Evolutionary conservation across 2,113 vertebrate genomes (phyloP).

Genomic region (Laterallus jamaicensis): DNA sequence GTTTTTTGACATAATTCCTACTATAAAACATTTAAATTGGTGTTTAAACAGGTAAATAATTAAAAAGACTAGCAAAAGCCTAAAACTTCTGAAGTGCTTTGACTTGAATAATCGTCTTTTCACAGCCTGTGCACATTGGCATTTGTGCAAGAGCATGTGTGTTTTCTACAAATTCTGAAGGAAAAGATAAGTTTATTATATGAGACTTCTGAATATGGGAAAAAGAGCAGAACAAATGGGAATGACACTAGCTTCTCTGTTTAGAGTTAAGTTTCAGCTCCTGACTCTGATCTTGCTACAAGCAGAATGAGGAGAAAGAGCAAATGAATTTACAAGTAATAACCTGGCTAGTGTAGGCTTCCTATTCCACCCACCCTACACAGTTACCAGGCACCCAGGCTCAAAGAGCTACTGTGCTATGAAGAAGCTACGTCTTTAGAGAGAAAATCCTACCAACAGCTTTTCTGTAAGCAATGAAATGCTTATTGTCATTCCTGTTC

Average conservation of each 20-base stretch:
- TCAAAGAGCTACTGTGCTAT: neutral
- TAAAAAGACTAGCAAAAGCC: neutral
- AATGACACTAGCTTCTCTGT: neutral
- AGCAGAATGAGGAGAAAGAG: neutral
- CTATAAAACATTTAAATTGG: neutral
- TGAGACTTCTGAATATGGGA: neutral
- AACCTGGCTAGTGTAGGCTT: neutral
- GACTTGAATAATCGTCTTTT: neutral
- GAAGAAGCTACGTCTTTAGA: neutral
- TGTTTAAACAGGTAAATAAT: neutral
- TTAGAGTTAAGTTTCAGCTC: neutral
- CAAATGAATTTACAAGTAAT: neutral
- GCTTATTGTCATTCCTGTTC: neutral
- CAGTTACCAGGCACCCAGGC: neutral
- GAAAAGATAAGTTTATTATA: neutral
- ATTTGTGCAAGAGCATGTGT: neutral
- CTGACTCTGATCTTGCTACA: neutral
- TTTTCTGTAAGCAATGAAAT: neutral
- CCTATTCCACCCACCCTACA: neutral
- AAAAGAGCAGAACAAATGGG: neutral
- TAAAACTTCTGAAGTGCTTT: slow-evolving; percentile 6
- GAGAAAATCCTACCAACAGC: neutral
- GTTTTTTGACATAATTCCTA: neutral
- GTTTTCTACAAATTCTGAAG: neutral
- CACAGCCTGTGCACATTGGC: neutral